Percentiles rank a stretch among this genome's conserved stretches.
Evolutionary conservation across 2,113 vertebrate species (phyloP).

Genomic region (Neotoma lepida): DNA sequence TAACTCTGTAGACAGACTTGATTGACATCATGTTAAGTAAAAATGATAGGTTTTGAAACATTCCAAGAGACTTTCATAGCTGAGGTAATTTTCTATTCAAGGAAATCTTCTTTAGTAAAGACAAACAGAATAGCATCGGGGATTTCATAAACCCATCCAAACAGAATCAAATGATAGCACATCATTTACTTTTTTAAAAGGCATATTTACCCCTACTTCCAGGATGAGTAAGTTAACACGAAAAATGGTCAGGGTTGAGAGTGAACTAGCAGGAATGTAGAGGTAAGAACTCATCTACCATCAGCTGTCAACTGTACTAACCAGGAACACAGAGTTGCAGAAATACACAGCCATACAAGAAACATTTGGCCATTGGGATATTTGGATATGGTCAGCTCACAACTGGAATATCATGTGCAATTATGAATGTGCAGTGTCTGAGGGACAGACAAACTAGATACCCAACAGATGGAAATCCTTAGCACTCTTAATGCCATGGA

Average conservation of each 20-base stretch:
- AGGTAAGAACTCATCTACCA: background rate
- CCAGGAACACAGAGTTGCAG: background rate
- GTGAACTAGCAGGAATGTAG: fast-evolving
- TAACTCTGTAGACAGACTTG: conserved; percentile 53
- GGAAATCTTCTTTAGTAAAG: conserved; percentile 54
- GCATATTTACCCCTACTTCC: background rate
- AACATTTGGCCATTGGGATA: background rate
- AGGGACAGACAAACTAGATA: background rate
- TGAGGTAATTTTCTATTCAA: conserved; percentile 48
- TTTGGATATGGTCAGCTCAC: fast-evolving
- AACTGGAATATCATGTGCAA: background rate
- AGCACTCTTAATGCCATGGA: background rate
- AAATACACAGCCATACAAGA: background rate
- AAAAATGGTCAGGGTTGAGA: background rate
- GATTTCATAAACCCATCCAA: background rate
- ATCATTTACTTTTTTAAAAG: background rate
- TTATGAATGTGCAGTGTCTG: background rate
- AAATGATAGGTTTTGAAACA: conserved; percentile 51
- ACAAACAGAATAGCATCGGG: background rate
- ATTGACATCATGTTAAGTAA: conserved; percentile 32
- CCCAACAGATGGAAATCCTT: background rate
- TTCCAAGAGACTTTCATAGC: background rate
- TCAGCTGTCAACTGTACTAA: background rate
- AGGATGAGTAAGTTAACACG: background rate
- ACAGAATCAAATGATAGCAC: background rate